Evolutionary conservation across 2,797 vertebrate genomes (phyloP), one percentile per base, ranked within the genome.

Genomic region (Sebastes iracundus): DNA sequence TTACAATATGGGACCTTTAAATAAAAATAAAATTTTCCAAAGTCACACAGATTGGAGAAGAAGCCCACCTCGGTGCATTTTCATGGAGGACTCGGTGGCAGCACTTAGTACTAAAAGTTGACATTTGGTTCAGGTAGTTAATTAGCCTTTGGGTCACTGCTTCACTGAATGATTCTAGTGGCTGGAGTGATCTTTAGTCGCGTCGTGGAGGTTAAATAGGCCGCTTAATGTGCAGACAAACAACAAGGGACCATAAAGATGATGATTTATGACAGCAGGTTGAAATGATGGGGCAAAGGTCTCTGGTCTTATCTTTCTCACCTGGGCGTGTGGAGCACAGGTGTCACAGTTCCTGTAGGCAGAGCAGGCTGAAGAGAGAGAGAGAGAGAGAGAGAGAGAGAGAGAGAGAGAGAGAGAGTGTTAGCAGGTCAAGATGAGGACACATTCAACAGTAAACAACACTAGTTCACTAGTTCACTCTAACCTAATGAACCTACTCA

Each of bases 261-360:
- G 0, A 33, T 0, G 1, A 5, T 65, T 78, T 65, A 68, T 71
- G 53, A 18, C 35, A 53, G 10, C 12, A 8, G 20, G 14, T 55
- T 27, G 16, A 25, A 1, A 11, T 1, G 25, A 13, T 25, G 0
- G 25, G 4, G 14, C 75, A 75, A 84, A 88, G 85, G 83, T 83
- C 68, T 83, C 68, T 25, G 7, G 0, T 20, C 1, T 58, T 59
- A 25, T 58, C 20, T 10, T 7, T 10, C 95, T 94, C 87, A 97
- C 97, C 86, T 90, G 90, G 22, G 96, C 90, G 33, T 96, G 94
- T 56, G 84, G 94, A 9, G 95, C 87, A 74, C 97, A 97, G 6
- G 91, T 85, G 46, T 96, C 96, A 72, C 97, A 97, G 32, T 67
- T 92, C 27, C 25, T 93, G 55, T 88, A 88, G 52, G 75, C 3